Evolutionary conservation across 2,888 invertebrate genomes (phyloP).

Genomic region (Caenorhabditis sulstoni): DNA sequence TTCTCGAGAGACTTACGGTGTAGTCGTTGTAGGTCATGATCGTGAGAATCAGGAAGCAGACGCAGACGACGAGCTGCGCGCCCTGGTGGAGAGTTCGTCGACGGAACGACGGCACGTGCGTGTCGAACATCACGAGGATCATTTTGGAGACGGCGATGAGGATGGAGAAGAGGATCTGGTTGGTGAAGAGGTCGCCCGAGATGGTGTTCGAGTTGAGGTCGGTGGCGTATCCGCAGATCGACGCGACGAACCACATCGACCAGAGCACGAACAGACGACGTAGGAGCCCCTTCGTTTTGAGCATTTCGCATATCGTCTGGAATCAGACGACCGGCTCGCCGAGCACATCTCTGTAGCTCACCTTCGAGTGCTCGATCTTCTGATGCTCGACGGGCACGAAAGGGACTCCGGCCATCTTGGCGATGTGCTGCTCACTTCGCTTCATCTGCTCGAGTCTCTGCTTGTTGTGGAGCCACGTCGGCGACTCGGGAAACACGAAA

Average conservation of each 20-base stretch:
- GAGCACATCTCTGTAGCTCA: conserved; percentile 4
- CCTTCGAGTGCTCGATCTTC: conserved; percentile 73
- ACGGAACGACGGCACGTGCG: conserved; percentile 73
- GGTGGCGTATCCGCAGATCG: conserved; percentile 78
- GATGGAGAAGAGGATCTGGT: conserved; percentile 78
- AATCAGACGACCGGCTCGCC: conserved; percentile 4
- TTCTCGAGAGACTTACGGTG: conserved; percentile 60
- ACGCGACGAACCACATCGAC: conserved; percentile 78
- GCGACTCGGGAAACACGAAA: conserved; percentile 79
- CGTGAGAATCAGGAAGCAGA: conserved; percentile 76
- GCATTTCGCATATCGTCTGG: conserved; percentile 67
- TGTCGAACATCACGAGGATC: conserved; percentile 75
- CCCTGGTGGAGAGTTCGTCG: conserved; percentile 78
- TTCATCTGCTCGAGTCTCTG: conserved; percentile 73
- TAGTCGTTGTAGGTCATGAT: conserved; percentile 71
- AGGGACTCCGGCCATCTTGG: conserved; percentile 73
- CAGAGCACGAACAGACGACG: conserved; percentile 75
- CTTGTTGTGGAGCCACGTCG: conserved; percentile 79
- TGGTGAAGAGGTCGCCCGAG: conserved; percentile 76
- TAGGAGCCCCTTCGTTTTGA: conserved; percentile 70
- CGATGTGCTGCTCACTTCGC: conserved; percentile 74
- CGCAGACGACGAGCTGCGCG: conserved; percentile 74
- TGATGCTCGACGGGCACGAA: conserved; percentile 72
- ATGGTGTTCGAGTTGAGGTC: conserved; percentile 78
- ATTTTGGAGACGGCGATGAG: conserved; percentile 79